Evolutionary conservation across 2,888 invertebrate species (phyloP), one percentile per base, ranked within the genome.

Genomic region (Camptogramma bilineatum): DNA sequence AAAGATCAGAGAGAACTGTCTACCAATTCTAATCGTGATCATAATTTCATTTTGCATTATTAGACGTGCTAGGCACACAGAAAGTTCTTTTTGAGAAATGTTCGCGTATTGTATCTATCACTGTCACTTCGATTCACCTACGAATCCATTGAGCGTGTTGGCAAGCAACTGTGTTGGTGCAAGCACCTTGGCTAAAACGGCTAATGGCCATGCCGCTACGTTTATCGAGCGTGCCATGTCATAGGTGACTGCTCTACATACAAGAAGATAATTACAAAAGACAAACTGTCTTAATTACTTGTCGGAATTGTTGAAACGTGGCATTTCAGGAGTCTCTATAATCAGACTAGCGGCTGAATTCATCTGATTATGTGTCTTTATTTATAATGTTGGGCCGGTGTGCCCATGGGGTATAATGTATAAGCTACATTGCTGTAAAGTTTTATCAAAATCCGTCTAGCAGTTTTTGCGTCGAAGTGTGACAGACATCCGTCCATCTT

Each of bases 151-250:
- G 17, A 34, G 42, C 13, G 44, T 9, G 7, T 44, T 44, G 47
- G 47, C 61, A 55, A 62, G 42, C n/a, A 85, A 84, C 76, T 84
- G 81, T 84, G 80, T 79, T 82, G 82, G 80, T 83, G 82, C 82
- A 56, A 65, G 67, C 74, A 78, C 77, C 77, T 82, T 74, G 73
- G 54, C 63, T 66, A 61, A 70, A 63, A 62, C 73, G 71, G 73
- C 73, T 66, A 71, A 63, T 42, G 61, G 50, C n/a, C 62, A 62
- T 66, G 46, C 53, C 54, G 7, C 70, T 65, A 72, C 72, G 76
- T 80, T 80, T 79, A 82, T 82, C 68, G 72, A 64, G 68, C 61
- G 58, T 42, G 21, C 19, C 17, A 54, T 62, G 66, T 66, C 66
- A 57, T n/a, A 62, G 62, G 62, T 58, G 51, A 48, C 55, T 17